Base-by-base conservation (phyloP, 1,140 invertebrate species). In the Tetragnatha versicolor region DNA sequence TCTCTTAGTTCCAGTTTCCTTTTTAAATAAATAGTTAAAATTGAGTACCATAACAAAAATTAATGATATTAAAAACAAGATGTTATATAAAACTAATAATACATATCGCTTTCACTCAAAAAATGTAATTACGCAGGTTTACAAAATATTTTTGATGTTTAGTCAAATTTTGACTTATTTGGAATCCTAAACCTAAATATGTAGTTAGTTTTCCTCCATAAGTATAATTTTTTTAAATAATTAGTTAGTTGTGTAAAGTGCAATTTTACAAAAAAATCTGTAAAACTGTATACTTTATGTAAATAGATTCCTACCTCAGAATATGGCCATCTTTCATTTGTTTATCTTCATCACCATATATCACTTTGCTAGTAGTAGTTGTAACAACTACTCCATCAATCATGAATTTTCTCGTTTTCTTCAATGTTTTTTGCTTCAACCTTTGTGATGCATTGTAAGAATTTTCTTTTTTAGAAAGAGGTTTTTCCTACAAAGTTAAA, bases 351-450 rank as follows among this genome's bases (percentile, higher is more conserved):
- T 97, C 95, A 2, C 93, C 93, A 85, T 94, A 94, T 79, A 98
- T 95, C 1, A 96, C 93, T 87, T 95, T 96, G 66, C 94, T 96
- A 0, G 95, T 98, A 0, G 96, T 98, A 2, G 95, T 94, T 4
- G 94, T 97, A 39, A 97, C 92, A 33, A 96, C 90, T 20, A 97
- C 94, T 58, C 97, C 97, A 86, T 99, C 96, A 20, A 98, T 96
- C 85, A 98, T 93, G 86, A 98, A 99, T 85, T 96, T 97, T 65
- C 96, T 88, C 29, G 96, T 98, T 35, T 96, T 91, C 83, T 97
- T 98, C 55, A 97, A 88, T 2, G 97, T 98, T 84, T 97, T 97
- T 84, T 95, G 81, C 49, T 65, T 70, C 33, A 68, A 35, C 55
- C 42, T 61, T 1, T 72, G 39, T 9, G 45, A 47, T 27, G 51